phyloP scores from a whole-genome alignment of 2,888 invertebrate genomes.

The Galerucella nymphaeae region DNA sequence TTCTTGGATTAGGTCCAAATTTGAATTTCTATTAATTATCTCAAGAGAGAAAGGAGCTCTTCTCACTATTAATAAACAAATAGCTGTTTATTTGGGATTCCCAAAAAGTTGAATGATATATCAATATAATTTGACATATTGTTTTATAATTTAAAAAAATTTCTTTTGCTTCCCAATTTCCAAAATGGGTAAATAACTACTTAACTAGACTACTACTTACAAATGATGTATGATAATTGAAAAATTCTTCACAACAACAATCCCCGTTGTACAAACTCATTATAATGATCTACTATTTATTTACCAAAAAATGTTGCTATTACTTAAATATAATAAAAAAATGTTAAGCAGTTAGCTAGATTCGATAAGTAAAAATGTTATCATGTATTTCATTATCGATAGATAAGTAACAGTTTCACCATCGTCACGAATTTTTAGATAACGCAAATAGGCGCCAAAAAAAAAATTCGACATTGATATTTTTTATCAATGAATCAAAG shows the following conservation, averaged over 20 bases:
- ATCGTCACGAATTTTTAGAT: not conserved
- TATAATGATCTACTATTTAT: conserved; percentile 21
- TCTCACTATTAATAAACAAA: too few species aligned
- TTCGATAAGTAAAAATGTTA: conserved; percentile 30
- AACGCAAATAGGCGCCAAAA: not conserved
- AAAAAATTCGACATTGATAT: not conserved
- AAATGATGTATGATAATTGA: conserved; percentile 11
- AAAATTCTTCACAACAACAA: conserved; percentile 29
- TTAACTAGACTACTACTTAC: conserved; percentile 3
- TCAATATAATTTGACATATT: too few species aligned
- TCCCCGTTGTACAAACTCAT: conserved; percentile 30
- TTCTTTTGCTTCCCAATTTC: too few species aligned
- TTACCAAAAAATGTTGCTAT: not conserved
- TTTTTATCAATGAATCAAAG: not conserved
- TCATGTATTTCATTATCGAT: conserved; percentile 29
- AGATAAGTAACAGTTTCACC: conserved; percentile 14
- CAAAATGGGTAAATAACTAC: too few species aligned
- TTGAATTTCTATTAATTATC: too few species aligned
- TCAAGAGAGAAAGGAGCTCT: too few species aligned
- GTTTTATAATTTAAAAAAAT: too few species aligned
- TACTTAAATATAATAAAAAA: conserved; percentile 13
- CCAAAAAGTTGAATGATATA: too few species aligned
- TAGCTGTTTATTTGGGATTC: too few species aligned
- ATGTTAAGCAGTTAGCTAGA: conserved; percentile 5
- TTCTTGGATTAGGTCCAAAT: too few species aligned